These are phyloP conservation scores for Drosophila setifemur DNA, from an alignment of 1,140 invertebrate genomes.

Conservation along the genomic window DNA sequence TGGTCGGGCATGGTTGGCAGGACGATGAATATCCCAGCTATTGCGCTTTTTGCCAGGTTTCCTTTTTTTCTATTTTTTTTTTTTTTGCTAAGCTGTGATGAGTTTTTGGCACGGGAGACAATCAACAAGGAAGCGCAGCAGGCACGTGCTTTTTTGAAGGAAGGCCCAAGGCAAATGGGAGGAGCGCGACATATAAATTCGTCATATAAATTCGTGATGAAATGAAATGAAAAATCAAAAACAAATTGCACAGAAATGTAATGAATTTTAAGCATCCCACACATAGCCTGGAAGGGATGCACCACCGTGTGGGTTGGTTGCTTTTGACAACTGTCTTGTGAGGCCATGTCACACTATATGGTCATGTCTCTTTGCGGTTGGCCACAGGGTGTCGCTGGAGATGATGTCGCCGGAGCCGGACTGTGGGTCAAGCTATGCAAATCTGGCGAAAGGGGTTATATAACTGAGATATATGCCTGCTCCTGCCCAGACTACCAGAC, in stretches of 20 bases:
- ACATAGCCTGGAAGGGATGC: constrained; percentile 26
- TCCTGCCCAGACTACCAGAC: too few relatives aligned
- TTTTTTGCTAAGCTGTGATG: constrained; percentile 36
- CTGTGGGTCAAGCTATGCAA: constrained; percentile 10
- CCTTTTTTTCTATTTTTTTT: constrained; percentile 24
- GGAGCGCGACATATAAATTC: constrained; percentile 7
- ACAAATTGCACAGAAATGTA: constrained; percentile 77
- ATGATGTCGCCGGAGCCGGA: constrained; percentile 40
- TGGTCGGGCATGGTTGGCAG: constrained; percentile 35
- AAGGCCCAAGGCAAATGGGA: not conserved
- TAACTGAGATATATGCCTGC: too few relatives aligned
- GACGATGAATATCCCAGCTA: constrained; percentile 52
- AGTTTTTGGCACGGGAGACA: constrained; percentile 55
- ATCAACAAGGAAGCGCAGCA: constrained; percentile 54
- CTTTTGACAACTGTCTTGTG: constrained; percentile 75
- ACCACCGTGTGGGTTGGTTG: constrained; percentile 31
- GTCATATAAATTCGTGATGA: constrained; percentile 65
- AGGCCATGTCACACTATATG: constrained; percentile 76
- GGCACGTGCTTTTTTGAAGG: constrained; percentile 33
- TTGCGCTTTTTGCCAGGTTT: constrained; percentile 42
- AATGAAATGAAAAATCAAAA: constrained; percentile 81
- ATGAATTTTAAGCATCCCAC: constrained; percentile 79
- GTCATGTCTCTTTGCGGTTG: constrained; percentile 77
- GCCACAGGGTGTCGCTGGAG: constrained; percentile 76
- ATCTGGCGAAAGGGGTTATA: not conserved